Evolutionary conservation across 1,140 invertebrate genomes (phyloP).

Genomic region (Drosophila navojoa): DNA sequence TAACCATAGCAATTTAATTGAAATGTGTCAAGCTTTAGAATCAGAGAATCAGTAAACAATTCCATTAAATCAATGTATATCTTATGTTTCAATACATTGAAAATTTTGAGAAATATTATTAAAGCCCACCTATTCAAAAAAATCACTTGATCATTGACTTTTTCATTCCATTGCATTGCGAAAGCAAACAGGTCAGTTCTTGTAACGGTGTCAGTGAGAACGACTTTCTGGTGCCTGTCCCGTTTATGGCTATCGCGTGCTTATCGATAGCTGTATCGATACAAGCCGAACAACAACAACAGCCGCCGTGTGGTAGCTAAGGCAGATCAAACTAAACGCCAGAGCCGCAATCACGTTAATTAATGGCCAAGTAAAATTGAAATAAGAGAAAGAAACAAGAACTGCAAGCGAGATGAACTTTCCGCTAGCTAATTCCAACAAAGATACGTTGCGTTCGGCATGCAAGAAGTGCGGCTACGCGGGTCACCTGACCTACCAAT

Average conservation of each 20-base stretch:
- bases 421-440: conserved; percentile 85
- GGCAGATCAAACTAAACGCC: conserved; percentile 31
- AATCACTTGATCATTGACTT: too few relatives aligned
- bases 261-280: conserved; percentile 33
- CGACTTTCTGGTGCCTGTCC: not conserved
- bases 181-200: too few relatives aligned
- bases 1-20: too few relatives aligned
- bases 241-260: not conserved
- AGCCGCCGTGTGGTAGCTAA: conserved; percentile 38
- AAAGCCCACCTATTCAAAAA: too few relatives aligned
- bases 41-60: too few relatives aligned
- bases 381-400: not conserved
- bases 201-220: not conserved
- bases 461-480: conserved; percentile 97
- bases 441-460: conserved; percentile 90
- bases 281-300: conserved; percentile 34
- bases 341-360: conserved; percentile 37
- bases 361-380: conserved; percentile 34
- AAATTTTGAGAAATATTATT: too few relatives aligned
- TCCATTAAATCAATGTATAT: too few relatives aligned
- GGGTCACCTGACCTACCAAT: conserved; percentile 98
- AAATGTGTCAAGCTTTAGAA: too few relatives aligned
- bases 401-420: conserved; percentile 70
- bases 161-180: not conserved
- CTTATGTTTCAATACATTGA: too few relatives aligned